Evolutionary conservation across 2,888 invertebrate genomes (phyloP), one percentile per base, ranked within the genome.

Genomic region (Orthosia gothica): DNA sequence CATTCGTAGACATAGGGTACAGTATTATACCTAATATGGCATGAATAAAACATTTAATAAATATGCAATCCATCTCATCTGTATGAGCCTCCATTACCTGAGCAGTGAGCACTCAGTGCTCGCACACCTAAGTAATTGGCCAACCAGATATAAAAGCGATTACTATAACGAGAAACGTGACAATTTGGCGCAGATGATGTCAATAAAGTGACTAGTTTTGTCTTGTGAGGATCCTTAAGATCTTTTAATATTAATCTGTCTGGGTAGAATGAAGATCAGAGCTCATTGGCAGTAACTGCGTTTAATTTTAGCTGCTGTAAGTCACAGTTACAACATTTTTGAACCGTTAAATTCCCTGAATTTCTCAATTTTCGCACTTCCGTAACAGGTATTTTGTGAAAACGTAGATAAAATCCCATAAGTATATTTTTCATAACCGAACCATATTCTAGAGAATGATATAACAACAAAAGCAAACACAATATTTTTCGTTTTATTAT

Each of bases 21-120:
- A 26, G 65, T 76, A 76, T 72, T 57, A 70, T 70, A 20, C 45
- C 61, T 61, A 85, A 89, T 84, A 87, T 73, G 52, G 77, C 71
- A 89, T 92, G 92, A 91, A 92, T 92, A 90, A 92, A 83, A 88
- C 90, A 92, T 92, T 88, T 89, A 89, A 89, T 91, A 89, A 87
- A 86, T 85, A 84, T 83, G 76, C 85, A 84, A 89, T 88, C 82
- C 87, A 89, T 90, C 89, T 89, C 89, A 85, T 89, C 84, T 87
- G 82, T 87, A 89, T 85, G 87, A 86, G 85, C 75, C 81, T 79
- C 83, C 81, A 89, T 90, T 90, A 88, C 84, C 82, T 77, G 84
- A 89, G 82, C 87, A 74, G 82, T 77, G 84, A 89, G 82, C 87
- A 74, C 65, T 74, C 73, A 52, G 82, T 84, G 81, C 75, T 74